Evolutionary conservation across 2,113 vertebrate genomes (phyloP), one percentile per base, ranked within the genome.

Genomic region (Esox niger): DNA sequence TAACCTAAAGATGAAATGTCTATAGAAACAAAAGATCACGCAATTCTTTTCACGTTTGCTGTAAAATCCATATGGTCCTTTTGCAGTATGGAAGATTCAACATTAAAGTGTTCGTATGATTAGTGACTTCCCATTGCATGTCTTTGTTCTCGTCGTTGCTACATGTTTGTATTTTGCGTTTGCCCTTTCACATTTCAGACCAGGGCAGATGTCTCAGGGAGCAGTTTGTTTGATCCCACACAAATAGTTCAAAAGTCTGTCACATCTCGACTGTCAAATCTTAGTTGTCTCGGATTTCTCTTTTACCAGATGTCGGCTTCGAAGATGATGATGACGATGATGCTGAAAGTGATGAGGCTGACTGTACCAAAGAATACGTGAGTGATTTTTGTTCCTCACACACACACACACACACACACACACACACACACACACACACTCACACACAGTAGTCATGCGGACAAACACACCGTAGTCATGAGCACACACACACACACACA

Each of bases 291-390:
- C 27, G 21, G 75, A 4, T 15, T 43, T 68, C 71, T 65, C 62
- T 31, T 55, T 2, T 13, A 69, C 26, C 54, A 78, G 57, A 82
- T 91, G 91, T 80, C 71, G 86, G 86, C 79, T 87, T 68, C 57
- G 92, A 92, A 64, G 90, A 93, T 27, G 92, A 93, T 13, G 79
- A 63, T 21, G 92, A 94, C 0, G 90, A 91, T 25, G 88, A 90
- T 7, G 10, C 25, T 6, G 86, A 90, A 65, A 82, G 75, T 0
- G 90, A 92, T 29, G 83, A 86, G 6, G 21, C 35, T 30, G 92
- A 90, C 4, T 77, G 2, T 56, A 91, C 83, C 38, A 43, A 43
- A 54, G 92, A 93, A 60, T 91, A 93, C 66, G 94, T 95, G 88
- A 70, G 92, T 90, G 30, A 68, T 78, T 0, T 1, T 9, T 52